Conservation (phyloP, 2,888 invertebrate genomes). For the Norana najaformis region DNA sequence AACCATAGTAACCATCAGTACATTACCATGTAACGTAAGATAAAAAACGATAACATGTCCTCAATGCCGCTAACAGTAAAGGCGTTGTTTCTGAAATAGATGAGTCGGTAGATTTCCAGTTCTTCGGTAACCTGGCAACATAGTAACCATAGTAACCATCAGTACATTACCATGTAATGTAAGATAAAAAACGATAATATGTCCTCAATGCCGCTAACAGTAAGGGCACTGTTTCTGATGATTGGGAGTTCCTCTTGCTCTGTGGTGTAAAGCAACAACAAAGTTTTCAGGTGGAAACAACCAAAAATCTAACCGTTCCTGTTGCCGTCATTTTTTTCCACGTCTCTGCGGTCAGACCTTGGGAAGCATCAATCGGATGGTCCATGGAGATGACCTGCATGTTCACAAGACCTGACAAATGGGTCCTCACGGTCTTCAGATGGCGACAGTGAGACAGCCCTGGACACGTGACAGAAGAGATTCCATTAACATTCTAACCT, state of each 20-base stretch:
- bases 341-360: conserved; percentile 72
- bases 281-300: too few species aligned
- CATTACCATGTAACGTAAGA: too few species aligned
- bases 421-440: conserved; percentile 86
- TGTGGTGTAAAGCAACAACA: too few species aligned
- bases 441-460: conserved; percentile 89
- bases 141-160: background rate
- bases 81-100: too few species aligned
- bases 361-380: conserved; percentile 52
- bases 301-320: conserved; percentile 50
- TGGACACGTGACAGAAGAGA: conserved; percentile 46
- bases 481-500: background rate
- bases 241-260: too few species aligned
- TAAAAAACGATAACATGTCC: too few species aligned
- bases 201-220: background rate
- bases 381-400: conserved; percentile 53
- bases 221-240: background rate
- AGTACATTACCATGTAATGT: too few species aligned
- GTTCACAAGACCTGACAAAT: conserved; percentile 85
- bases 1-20: background rate
- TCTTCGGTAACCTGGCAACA: conserved; percentile 48
- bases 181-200: background rate
- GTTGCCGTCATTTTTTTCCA: conserved; percentile 73
- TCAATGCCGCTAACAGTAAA: too few species aligned
- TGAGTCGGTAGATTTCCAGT: conserved; percentile 78